phyloP scores from a whole-genome alignment of 2,113 vertebrate species.

The Pontoporia blainvillei region DNA sequence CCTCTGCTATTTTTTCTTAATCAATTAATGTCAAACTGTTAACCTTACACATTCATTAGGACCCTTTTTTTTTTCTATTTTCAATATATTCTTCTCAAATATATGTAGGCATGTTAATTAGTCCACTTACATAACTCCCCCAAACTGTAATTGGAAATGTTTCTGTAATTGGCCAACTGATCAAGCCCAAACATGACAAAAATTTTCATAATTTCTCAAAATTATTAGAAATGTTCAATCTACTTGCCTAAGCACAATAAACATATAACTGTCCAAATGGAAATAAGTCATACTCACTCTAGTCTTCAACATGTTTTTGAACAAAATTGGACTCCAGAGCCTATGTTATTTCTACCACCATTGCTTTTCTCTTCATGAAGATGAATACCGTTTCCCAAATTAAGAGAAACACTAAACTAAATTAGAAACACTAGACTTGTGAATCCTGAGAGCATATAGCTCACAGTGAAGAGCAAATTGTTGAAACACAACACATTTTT shows the following conservation, averaged over 20 bases:
- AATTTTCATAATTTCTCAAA: background rate
- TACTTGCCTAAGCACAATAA: background rate
- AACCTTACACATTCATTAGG: background rate
- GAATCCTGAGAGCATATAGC: background rate
- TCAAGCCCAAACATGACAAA: background rate
- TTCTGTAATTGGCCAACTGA: background rate
- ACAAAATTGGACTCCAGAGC: background rate
- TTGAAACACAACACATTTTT: slow-evolving; percentile 1
- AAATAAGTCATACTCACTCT: background rate
- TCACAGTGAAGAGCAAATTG: background rate
- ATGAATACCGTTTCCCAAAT: background rate
- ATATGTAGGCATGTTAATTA: background rate
- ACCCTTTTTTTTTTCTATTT: background rate
- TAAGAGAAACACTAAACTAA: background rate
- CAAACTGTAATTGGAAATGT: background rate
- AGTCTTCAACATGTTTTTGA: background rate
- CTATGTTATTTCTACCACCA: background rate
- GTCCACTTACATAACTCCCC: background rate
- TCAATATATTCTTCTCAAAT: background rate
- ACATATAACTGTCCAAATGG: background rate
- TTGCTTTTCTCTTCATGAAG: background rate
- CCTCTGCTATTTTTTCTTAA: background rate
- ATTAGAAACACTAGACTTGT: background rate
- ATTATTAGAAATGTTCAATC: background rate
- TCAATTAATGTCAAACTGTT: background rate